Conservation (phyloP, 2,113 vertebrate genomes). For the Corydoras sp. region DNA sequence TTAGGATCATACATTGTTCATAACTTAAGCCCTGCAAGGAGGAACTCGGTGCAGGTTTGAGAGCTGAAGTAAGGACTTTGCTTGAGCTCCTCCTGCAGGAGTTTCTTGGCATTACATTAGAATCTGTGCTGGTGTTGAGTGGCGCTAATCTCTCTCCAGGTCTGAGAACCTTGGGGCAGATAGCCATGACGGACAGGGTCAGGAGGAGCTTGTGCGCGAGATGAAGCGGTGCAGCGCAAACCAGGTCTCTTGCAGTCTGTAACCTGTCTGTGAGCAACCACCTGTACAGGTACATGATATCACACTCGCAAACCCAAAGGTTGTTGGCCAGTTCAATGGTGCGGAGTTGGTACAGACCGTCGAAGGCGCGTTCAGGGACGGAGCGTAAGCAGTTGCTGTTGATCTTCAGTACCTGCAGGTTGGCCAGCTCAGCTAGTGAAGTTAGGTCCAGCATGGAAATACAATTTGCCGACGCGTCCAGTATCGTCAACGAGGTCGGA, state of each 20-base stretch:
- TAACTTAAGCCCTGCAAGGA: constrained; percentile 58
- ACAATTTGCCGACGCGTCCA: constrained; percentile 68
- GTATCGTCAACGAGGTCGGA: constrained; percentile 58
- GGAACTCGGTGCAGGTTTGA: constrained; percentile 29
- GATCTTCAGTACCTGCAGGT: constrained; percentile 66
- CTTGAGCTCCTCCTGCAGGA: constrained; percentile 7
- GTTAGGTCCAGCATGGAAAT: constrained; percentile 58
- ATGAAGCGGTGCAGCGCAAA: constrained; percentile 60
- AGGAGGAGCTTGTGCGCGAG: constrained; percentile 60
- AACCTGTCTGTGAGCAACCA: constrained; percentile 60
- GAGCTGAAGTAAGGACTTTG: not conserved
- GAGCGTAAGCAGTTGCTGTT: constrained; percentile 68
- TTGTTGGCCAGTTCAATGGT: constrained; percentile 62
- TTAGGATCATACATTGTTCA: constrained; percentile 58
- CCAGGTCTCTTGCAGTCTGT: constrained; percentile 58
- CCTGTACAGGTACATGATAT: constrained; percentile 66
- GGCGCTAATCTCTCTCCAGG: constrained; percentile 39
- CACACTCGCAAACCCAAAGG: constrained; percentile 68
- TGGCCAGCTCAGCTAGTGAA: constrained; percentile 57
- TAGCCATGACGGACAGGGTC: constrained; percentile 57
- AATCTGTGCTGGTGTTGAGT: constrained; percentile 1
- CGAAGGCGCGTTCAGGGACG: constrained; percentile 62
- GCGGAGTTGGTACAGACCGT: constrained; percentile 53
- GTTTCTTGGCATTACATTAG: not conserved
- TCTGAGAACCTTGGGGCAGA: constrained; percentile 60